These are phyloP conservation scores for Denticeps clupeoides DNA, from an alignment of 2,797 vertebrate species.

Conservation along the genomic window DNA sequence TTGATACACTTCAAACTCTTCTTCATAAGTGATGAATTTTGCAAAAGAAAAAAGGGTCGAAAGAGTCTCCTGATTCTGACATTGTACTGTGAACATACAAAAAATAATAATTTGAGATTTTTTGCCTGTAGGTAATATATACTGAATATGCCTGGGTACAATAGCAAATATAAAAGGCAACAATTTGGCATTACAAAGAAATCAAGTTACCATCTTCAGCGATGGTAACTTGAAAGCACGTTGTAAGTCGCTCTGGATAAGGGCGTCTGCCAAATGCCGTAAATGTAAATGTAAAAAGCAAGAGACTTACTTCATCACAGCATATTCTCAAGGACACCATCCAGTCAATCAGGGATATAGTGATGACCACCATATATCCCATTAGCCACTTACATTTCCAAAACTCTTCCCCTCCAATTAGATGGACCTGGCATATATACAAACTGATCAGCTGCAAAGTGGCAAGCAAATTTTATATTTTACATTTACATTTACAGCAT, in stretches of 20 bases:
- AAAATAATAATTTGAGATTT: too few relatives aligned
- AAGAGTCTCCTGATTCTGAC: constrained; percentile 46
- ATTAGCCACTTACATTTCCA: constrained; percentile 62
- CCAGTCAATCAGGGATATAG: constrained; percentile 58
- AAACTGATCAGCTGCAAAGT: too few relatives aligned
- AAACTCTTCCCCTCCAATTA: constrained; percentile 65
- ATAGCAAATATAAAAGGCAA: too few relatives aligned
- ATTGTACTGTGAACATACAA: background rate
- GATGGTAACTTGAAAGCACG: too few relatives aligned
- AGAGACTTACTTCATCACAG: constrained; percentile 58
- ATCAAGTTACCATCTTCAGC: too few relatives aligned
- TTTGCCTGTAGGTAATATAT: too few relatives aligned
- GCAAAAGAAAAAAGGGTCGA: constrained; percentile 69
- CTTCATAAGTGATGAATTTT: constrained; percentile 76
- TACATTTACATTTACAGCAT: too few relatives aligned
- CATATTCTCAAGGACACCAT: constrained; percentile 46
- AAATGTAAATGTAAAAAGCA: too few relatives aligned
- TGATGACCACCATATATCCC: constrained; percentile 52
- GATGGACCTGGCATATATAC: constrained; percentile 67
- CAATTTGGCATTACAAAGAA: too few relatives aligned
- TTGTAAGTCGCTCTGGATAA: too few relatives aligned
- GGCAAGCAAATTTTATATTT: background rate
- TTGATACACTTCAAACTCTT: constrained; percentile 68
- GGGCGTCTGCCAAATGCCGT: too few relatives aligned
- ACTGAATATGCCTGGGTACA: too few relatives aligned